These are phyloP conservation scores for Enteromius trimaculatus DNA, from an alignment of 2,797 vertebrate genomes.

Conservation along the genomic window DNA sequence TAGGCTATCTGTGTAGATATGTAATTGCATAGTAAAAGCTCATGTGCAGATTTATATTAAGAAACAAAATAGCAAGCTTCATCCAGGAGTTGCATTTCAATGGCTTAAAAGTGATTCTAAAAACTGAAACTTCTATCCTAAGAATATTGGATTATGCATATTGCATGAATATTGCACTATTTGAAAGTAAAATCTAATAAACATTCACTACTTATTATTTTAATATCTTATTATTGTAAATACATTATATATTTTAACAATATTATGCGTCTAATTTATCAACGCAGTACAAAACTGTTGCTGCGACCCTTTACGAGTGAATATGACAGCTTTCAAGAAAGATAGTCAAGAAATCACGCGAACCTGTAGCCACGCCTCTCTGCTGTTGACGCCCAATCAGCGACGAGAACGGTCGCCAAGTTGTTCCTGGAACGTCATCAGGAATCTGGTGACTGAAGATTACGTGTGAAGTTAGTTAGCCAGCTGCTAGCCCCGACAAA, in stretches of 20 bases:
- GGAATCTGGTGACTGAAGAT: constrained; percentile 68
- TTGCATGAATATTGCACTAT: not conserved
- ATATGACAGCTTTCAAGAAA: constrained; percentile 9
- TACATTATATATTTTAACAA: not conserved
- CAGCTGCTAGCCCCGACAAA: constrained; percentile 39
- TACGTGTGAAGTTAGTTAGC: constrained; percentile 71
- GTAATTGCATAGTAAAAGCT: not conserved
- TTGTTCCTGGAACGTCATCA: constrained; percentile 61
- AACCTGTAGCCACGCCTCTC: constrained; percentile 30
- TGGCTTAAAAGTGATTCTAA: not conserved
- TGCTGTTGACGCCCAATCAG: constrained; percentile 63
- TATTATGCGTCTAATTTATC: not conserved
- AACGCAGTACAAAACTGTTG: not conserved
- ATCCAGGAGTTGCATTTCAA: not conserved
- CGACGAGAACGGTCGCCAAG: not conserved
- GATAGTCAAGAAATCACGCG: constrained; percentile 39
- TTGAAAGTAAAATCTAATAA: not conserved
- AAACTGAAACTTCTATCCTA: too few relatives aligned
- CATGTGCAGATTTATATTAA: not conserved
- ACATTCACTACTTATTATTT: not conserved
- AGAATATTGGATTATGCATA: too few relatives aligned
- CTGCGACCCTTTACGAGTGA: not conserved
- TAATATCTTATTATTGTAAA: not conserved
- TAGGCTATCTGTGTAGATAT: not conserved
- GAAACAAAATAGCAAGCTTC: not conserved